Percentiles rank a stretch among this genome's conserved stretches.
Conservation (phyloP, 2,797 vertebrate species). For the Anguilla obscura region DNA sequence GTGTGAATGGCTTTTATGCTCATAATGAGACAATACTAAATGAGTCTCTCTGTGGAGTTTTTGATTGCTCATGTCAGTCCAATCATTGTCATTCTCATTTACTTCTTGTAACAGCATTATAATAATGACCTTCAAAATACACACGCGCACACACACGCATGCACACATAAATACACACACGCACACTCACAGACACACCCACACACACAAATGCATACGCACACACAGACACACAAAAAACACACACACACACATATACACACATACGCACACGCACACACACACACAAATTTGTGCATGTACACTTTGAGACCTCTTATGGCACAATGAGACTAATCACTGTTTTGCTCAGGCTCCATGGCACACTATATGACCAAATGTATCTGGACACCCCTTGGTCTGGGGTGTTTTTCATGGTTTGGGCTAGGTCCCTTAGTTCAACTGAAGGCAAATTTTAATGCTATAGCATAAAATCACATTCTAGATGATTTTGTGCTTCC, state of each 20-base stretch:
- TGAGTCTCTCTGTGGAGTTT: background rate
- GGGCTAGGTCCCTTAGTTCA: too few relatives aligned
- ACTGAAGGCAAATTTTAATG: too few relatives aligned
- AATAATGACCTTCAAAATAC: background rate
- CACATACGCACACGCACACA: background rate
- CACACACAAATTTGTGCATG: background rate
- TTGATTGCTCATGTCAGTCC: background rate
- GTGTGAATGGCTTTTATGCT: background rate
- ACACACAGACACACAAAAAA: background rate
- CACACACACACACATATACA: background rate
- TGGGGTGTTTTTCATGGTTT: too few relatives aligned
- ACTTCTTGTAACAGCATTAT: background rate
- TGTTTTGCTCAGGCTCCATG: too few relatives aligned
- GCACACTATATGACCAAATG: too few relatives aligned
- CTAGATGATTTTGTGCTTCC: too few relatives aligned
- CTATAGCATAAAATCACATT: too few relatives aligned
- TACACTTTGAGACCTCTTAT: too few relatives aligned
- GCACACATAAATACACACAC: background rate
- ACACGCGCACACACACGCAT: background rate
- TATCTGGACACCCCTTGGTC: too few relatives aligned
- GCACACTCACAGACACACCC: background rate
- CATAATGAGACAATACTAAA: slow-evolving; percentile 1
- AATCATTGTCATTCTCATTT: background rate
- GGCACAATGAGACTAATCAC: too few relatives aligned
- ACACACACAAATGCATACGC: slow-evolving; percentile 19